These are phyloP conservation scores for Phoxinus phoxinus DNA, from an alignment of 2,113 vertebrate genomes.

Conservation along the genomic window DNA sequence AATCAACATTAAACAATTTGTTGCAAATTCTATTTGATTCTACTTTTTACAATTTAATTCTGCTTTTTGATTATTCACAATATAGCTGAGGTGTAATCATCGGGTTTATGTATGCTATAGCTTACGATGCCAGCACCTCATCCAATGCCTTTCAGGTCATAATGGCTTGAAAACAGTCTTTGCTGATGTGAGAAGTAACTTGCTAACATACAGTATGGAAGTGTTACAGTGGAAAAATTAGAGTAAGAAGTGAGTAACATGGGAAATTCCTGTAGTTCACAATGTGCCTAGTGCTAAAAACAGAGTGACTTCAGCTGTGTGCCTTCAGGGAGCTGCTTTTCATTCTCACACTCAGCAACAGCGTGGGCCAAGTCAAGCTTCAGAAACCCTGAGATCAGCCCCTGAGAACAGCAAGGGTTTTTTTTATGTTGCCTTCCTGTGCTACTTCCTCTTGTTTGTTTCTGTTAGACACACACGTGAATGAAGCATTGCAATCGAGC, in stretches of 20 bases:
- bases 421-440: slow-evolving; percentile 4
- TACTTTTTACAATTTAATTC: background rate
- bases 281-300: slow-evolving; percentile 4
- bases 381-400: background rate
- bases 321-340: slow-evolving; percentile 17
- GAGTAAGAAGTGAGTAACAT: background rate
- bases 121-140: background rate
- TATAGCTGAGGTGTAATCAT: background rate
- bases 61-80: background rate
- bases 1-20: background rate
- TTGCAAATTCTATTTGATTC: background rate
- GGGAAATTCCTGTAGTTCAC: slow-evolving; percentile 5
- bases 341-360: slow-evolving; percentile 20
- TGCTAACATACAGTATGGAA: background rate
- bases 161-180: background rate
- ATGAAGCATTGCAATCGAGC: background rate
- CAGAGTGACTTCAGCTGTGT: slow-evolving; percentile 31
- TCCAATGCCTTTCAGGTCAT: background rate
- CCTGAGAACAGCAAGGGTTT: background rate
- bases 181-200: slow-evolving; percentile 8
- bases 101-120: background rate
- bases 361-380: background rate
- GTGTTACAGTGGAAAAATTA: background rate
- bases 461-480: background rate
- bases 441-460: slow-evolving; percentile 34